These are phyloP conservation scores for Limnephilus auricula DNA, from an alignment of 2,888 invertebrate species.

Conservation along the genomic window DNA sequence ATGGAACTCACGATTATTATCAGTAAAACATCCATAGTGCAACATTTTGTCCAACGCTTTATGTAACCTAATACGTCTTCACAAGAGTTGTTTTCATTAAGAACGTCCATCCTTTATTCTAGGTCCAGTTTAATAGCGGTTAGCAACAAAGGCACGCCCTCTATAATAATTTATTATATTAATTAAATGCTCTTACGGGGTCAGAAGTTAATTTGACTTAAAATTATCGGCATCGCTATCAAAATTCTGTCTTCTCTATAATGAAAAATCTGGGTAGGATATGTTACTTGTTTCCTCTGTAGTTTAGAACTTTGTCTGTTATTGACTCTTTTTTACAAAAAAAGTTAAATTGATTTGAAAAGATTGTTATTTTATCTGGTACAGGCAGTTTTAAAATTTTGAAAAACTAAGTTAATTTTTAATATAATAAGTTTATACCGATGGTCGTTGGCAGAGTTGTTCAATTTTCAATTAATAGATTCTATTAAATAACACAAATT, in stretches of 20 bases:
- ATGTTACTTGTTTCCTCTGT: not conserved
- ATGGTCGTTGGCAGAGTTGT: no score
- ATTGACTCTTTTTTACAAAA: no score
- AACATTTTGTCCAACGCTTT: no score
- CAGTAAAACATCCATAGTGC: no score
- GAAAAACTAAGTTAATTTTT: no score
- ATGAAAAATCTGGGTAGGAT: not conserved
- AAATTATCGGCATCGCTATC: constrained; percentile 18
- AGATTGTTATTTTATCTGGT: no score
- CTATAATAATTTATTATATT: constrained; percentile 21
- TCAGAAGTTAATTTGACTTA: constrained; percentile 43
- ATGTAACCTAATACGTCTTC: not conserved
- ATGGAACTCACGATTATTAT: no score
- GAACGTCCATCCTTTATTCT: not conserved
- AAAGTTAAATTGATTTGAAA: no score
- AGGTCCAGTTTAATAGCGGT: not conserved
- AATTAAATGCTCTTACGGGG: constrained; percentile 21
- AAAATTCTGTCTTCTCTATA: not conserved
- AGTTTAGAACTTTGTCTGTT: not conserved
- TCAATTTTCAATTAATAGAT: no score
- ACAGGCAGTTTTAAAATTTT: no score
- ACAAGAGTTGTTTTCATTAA: not conserved
- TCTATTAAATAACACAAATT: no score
- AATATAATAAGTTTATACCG: no score
- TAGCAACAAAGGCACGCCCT: constrained; percentile 25